Percentiles rank a stretch among this genome's conserved stretches.
phyloP scores from a whole-genome alignment of 2,113 vertebrate genomes.

The Orycteropus afer region DNA sequence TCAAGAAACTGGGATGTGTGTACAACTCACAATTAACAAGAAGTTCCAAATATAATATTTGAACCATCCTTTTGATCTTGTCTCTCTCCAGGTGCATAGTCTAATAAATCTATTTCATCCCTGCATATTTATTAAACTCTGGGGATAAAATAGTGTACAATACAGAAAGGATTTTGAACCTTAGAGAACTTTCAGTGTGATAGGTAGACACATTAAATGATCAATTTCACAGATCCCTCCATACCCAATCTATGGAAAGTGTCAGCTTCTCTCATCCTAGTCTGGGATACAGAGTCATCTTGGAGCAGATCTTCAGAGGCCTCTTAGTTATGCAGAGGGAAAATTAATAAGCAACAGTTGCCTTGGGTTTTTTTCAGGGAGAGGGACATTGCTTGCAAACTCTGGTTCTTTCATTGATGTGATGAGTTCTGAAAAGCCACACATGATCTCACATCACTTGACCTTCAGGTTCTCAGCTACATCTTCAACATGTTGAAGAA shows the following conservation, averaged over 20 bases:
- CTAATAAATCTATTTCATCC: not conserved
- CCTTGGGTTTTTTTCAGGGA: no score
- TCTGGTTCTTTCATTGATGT: not conserved
- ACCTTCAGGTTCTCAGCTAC: not conserved
- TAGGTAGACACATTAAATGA: not conserved
- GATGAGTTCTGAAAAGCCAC: not conserved
- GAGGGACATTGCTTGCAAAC: not conserved
- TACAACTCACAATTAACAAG: not conserved
- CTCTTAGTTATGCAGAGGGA: no score
- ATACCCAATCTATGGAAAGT: no score
- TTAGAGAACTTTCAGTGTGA: not conserved
- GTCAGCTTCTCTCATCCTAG: not conserved
- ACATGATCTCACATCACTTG: not conserved
- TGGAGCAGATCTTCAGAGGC: not conserved
- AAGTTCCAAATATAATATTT: not conserved
- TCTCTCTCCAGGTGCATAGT: not conserved
- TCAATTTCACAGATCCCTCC: not conserved
- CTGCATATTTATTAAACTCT: not conserved
- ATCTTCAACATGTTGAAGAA: not conserved
- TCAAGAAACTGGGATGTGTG: not conserved
- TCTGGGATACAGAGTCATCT: not conserved
- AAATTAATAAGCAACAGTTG: not conserved
- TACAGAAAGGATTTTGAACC: not conserved
- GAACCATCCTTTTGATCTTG: not conserved
- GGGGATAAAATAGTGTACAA: not conserved